Evolutionary conservation across 1,140 invertebrate genomes (phyloP).

Genomic region (Heterodera carotae): DNA sequence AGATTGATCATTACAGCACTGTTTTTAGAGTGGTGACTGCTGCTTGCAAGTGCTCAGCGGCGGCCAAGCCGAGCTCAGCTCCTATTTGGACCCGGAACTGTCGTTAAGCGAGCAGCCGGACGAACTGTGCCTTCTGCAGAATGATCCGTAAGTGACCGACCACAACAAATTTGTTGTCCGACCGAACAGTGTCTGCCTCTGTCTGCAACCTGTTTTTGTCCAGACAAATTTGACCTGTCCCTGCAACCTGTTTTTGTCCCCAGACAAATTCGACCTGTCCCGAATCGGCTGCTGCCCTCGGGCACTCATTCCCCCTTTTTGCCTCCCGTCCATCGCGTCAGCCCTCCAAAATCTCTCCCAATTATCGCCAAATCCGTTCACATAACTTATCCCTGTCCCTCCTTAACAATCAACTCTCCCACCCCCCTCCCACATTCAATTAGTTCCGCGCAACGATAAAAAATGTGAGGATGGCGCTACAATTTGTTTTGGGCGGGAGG

Average conservation of each 20-base stretch:
- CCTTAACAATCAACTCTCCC: neutral
- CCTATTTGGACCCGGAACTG: constrained; percentile 61
- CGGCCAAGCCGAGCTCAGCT: constrained; percentile 55
- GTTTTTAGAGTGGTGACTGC: constrained; percentile 61
- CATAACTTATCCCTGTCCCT: neutral
- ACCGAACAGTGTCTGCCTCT: neutral
- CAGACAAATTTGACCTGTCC: neutral
- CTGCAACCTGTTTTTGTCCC: too few relatives aligned
- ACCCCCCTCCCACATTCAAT: neutral
- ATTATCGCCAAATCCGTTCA: neutral
- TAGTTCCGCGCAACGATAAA: constrained; percentile 4
- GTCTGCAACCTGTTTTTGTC: neutral
- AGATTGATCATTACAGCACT: neutral
- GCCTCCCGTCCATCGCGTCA: neutral
- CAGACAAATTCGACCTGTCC: too few relatives aligned
- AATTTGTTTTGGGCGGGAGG: constrained; percentile 3
- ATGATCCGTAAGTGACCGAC: constrained; percentile 59
- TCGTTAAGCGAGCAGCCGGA: constrained; percentile 61
- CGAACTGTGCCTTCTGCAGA: constrained; percentile 60
- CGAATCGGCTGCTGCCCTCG: neutral
- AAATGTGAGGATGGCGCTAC: neutral
- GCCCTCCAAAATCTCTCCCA: constrained; percentile 13
- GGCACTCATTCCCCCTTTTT: neutral
- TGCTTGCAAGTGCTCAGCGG: constrained; percentile 49
- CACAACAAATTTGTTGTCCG: constrained; percentile 17